These are phyloP conservation scores for Heliocidaris tuberculata DNA, from an alignment of 35 echinoderm and acorn worm genomes.

Conservation along the genomic window DNA sequence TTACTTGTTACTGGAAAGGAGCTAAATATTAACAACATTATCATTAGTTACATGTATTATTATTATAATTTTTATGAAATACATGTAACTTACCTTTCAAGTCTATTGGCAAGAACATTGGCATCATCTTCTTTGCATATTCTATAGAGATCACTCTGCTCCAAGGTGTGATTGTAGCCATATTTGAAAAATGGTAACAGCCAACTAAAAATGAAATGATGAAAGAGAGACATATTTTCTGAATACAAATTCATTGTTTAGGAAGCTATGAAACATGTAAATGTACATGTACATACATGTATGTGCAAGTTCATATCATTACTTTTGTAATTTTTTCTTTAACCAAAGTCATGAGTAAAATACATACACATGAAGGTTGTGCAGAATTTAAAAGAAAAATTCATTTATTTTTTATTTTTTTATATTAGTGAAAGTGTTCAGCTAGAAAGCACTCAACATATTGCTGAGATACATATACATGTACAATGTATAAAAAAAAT, in stretches of 20 bases:
- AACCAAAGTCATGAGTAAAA: not conserved
- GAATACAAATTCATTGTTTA: too few relatives aligned
- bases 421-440: not conserved
- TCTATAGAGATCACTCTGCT: conserved; percentile 45
- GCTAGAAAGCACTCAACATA: too few relatives aligned
- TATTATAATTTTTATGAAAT: too few relatives aligned
- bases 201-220: conserved; percentile 48
- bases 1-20: not conserved
- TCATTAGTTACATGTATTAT: too few relatives aligned
- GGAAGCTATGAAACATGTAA: not conserved
- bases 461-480: too few relatives aligned
- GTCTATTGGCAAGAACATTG: conserved; percentile 50
- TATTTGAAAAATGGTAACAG: conserved; percentile 65
- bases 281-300: not conserved
- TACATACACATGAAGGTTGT: not conserved
- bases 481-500: too few relatives aligned
- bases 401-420: not conserved
- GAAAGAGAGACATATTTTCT: too few relatives aligned
- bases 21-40: not conserved
- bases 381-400: not conserved
- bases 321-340: not conserved
- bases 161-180: conserved; percentile 61
- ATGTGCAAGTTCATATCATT: not conserved
- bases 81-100: conserved; percentile 60
- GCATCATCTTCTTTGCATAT: conserved; percentile 54